Base-by-base conservation (phyloP, 2,888 invertebrate genomes). In the Temnothorax ravouxi region DNA sequence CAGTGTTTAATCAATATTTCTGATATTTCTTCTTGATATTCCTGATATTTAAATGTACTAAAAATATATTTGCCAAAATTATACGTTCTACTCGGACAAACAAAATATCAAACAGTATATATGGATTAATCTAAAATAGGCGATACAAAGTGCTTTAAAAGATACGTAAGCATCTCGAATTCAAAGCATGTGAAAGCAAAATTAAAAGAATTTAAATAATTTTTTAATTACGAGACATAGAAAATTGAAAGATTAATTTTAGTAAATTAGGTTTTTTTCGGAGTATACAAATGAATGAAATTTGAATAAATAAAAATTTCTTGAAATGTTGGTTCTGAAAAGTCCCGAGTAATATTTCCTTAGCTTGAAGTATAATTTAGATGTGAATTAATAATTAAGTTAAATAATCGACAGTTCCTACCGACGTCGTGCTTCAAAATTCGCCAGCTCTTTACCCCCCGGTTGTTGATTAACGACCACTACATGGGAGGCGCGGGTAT, bases 381-480 rank as follows among this genome's bases (percentile, higher is more conserved):
- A 62, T 50, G 11, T 18, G 18, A 50, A 25, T 76, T 38, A 61
- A 13, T n/a, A 77, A 77, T 77, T 29, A 41, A 67, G 29, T 77
- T 56, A 69, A 77, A 56, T 67, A 77, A 66, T 67, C 4, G 9
- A 13, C 44, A 52, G 54, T 69, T 56, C 13, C 9, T 21, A 77
- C 74, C 25, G 29, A 54, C 11, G 67, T 44, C 21, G 34, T 15
- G 15, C 54, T 54, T 29, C 77, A 69, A 77, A 69, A 44, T 74
- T 66, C 56, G 9, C 9, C 67, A 15, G 41, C 13, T 66, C 41
- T 25, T 66, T 29, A 54, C 38, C 56, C 69, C 54, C 69, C 44
- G 44, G 69, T 66, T 69, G 69, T 77, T 77, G 77, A 77, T 77
- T 77, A 77, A 77, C 77, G 77, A 77, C 15, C 77, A 52, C 77